Evolutionary conservation across 2,113 vertebrate species (phyloP), one percentile per base, ranked within the genome.

Genomic region (Asarcornis scutulata): DNA sequence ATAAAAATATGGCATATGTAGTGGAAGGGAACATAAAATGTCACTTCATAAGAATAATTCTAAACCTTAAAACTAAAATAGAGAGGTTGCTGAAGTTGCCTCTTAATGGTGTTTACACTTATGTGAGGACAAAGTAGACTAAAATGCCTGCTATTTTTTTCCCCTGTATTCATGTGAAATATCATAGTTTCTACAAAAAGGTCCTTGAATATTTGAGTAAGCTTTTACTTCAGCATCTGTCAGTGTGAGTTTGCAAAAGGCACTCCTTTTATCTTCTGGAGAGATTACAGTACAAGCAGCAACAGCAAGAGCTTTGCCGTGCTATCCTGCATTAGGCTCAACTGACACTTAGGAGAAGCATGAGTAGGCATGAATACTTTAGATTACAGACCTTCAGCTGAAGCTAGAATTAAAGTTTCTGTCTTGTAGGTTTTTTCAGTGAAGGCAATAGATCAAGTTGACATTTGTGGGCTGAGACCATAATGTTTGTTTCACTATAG

Each of bases 281-380:
- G 90, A 96, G 96, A 96, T 97, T 96, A 96, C 71, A 93, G 95
- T 6, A 38, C 64, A 86, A 72, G 89, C 82, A 96, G 94, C 84
- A 88, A 40, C 21, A 84, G 88, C 77, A 46, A 50, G 77, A 93
- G 91, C 92, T 93, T 74, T 92, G 86, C 92, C 0, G 9, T 83
- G 91, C 91, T 94, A 89, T 58, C 83, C 94, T 96, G 95, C 93
- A 91, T 96, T 59, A 95, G 91, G 93, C 95, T 96, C 91, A 85
- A 2, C 95, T 73, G 92, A 94, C 93, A 91, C 92, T 93, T 75
- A 76, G 86, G 73, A 93, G 80, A 52, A 94, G 93, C 91, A 82
- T 44, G 80, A 94, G 95, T 90, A 95, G 90, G 80, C 80, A 94
- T 0, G 8, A 96, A 93, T 93, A 69, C 86, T 94, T 94, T 52